These are phyloP conservation scores for Aix galericulata DNA, from an alignment of 2,113 vertebrate genomes.

Conservation along the genomic window DNA sequence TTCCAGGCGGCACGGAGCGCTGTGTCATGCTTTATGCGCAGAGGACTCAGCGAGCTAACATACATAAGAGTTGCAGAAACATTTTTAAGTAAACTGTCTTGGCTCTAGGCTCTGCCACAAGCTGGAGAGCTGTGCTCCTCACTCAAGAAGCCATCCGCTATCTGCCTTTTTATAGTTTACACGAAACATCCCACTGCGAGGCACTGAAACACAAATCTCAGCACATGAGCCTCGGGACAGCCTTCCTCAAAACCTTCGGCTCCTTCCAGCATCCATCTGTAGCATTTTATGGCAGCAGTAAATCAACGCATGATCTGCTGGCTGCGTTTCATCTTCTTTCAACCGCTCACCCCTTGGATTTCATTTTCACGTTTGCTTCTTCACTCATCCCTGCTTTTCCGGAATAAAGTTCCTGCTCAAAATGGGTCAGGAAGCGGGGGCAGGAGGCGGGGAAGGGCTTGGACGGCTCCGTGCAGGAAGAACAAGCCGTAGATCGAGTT, in stretches of 20 bases:
- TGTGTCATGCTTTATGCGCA: rapidly evolving
- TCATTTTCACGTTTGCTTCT: not conserved
- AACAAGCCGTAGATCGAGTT: not conserved
- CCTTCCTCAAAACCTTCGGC: not conserved
- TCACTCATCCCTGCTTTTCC: not conserved
- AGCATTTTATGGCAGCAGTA: not conserved
- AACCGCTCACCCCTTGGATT: not conserved
- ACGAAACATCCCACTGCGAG: not conserved
- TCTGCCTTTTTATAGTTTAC: not conserved
- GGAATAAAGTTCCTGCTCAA: not conserved
- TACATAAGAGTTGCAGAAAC: rapidly evolving
- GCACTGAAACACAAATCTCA: not conserved
- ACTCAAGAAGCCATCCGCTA: not conserved
- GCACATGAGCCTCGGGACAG: not conserved
- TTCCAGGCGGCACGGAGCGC: not conserved
- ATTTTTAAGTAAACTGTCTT: not conserved
- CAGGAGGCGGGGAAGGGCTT: not conserved
- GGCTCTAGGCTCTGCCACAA: not conserved
- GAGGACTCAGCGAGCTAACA: not conserved
- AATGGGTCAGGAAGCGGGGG: not conserved
- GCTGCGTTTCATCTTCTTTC: not conserved
- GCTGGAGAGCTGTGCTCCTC: not conserved
- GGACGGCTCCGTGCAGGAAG: not conserved
- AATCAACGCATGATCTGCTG: not conserved
- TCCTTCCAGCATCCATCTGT: rapidly evolving